These are phyloP conservation scores for Fragum whitleyi DNA, from an alignment of 2,888 invertebrate species.

Conservation along the genomic window DNA sequence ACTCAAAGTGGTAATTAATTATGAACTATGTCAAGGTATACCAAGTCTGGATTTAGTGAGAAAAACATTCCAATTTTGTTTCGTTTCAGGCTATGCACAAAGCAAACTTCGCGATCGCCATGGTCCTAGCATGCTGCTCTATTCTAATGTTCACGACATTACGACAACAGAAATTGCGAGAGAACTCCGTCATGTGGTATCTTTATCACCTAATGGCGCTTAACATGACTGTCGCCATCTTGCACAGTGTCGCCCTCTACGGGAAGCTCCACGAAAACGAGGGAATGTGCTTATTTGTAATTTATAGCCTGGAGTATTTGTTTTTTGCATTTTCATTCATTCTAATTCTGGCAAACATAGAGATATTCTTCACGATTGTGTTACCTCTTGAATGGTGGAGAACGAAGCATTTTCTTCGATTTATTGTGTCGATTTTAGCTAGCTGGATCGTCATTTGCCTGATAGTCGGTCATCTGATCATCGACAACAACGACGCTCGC, in stretches of 20 bases:
- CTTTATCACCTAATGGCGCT: conserved; percentile 32
- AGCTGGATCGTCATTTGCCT: conserved; percentile 37
- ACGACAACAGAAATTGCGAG: conserved; percentile 35
- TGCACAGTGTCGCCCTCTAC: conserved; percentile 24
- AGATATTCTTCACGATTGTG: conserved; percentile 39
- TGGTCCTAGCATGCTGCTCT: conserved; percentile 24
- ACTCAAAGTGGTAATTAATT: too few relatives aligned
- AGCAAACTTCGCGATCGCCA: conserved; percentile 35
- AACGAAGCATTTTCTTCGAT: conserved; percentile 31
- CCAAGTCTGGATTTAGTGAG: too few relatives aligned
- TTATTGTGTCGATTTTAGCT: conserved; percentile 34
- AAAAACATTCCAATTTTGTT: background rate
- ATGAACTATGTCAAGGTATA: too few relatives aligned
- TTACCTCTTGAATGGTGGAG: conserved; percentile 36
- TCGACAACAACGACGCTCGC: conserved; percentile 39
- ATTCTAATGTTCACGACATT: conserved; percentile 33
- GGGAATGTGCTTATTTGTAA: conserved; percentile 23
- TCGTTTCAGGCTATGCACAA: conserved; percentile 33
- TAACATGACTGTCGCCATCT: conserved; percentile 14
- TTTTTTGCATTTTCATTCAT: conserved; percentile 27
- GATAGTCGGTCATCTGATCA: conserved; percentile 42
- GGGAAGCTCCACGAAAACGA: background rate
- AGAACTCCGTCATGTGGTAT: conserved; percentile 51
- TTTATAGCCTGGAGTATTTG: conserved; percentile 36
- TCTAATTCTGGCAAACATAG: conserved; percentile 34